Evolutionary conservation across 2,113 vertebrate species (phyloP), one percentile per base, ranked within the genome.

Genomic region (Deroptyus accipitrinus): DNA sequence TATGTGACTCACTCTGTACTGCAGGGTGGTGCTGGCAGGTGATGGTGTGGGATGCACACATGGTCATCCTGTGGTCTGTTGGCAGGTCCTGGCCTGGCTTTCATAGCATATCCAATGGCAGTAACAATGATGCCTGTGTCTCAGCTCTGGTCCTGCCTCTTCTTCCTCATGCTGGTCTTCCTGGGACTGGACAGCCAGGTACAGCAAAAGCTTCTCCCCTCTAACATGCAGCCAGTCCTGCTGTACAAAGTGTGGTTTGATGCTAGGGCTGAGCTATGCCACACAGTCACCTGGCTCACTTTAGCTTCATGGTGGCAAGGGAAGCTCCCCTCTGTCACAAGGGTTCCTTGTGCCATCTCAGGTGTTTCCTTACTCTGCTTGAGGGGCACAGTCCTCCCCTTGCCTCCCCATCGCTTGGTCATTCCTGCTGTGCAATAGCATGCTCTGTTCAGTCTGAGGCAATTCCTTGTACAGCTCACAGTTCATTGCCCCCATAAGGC

Each of bases 151-250:
- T 97, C 99, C 30, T 98, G 99, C 76, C 98, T 99, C 30, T 99
- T 99, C 98, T 99, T 99, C 97, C 90, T 99, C 91, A 99, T 99
- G 99, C 69, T 99, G 69, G 93, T 99, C 86, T 98, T 99, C 94
- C 92, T 99, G 41, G 99, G 98, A 51, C 97, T 99, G 64, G 98
- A 99, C 96, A 98, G 97, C 86, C 99, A 99, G 98, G 99, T 98
- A 97, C 2, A 86, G 72, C 24, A 70, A 92, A 35, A 0, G 1
- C 4, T 9, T 15, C 18, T 33, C 19, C 14, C 52, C 25, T 55
- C 63, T 37, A 62, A 61, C 1, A 22, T 46, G 11, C 23, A 74
- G 24, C 18, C 42, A 12, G 28, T 57, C 11, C 52, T 54, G 52
- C 42, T 46, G 14, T 48, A 24, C 0, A 1, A 41, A 8, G 19